Evolutionary conservation across 2,113 vertebrate species (phyloP).

Genomic region (Misgurnus anguillicaudatus): DNA sequence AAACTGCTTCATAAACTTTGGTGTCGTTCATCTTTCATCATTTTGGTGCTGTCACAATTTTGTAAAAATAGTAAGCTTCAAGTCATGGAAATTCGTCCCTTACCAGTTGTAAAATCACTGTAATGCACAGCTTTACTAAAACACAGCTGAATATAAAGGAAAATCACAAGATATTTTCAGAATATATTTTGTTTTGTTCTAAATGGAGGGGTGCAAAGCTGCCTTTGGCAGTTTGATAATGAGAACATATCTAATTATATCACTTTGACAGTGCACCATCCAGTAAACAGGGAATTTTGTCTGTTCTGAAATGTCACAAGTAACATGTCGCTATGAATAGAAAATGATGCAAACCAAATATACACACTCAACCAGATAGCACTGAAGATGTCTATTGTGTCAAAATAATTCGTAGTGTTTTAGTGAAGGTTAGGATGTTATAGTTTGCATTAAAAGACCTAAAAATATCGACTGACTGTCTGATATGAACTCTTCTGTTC

Average conservation of each 20-base stretch:
- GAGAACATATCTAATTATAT: slow-evolving; percentile 45
- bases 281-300: slow-evolving; percentile 20
- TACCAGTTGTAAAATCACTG: too few relatives aligned
- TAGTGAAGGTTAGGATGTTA: slow-evolving; percentile 40
- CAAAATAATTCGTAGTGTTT: neutral
- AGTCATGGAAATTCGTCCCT: too few relatives aligned
- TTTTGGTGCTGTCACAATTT: too few relatives aligned
- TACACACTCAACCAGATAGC: slow-evolving; percentile 7
- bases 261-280: slow-evolving; percentile 5
- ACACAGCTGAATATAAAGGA: too few relatives aligned
- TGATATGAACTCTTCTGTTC: too few relatives aligned
- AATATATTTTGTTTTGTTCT: too few relatives aligned
- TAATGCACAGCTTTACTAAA: too few relatives aligned
- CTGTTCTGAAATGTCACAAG: slow-evolving; percentile 16
- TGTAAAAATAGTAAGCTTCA: too few relatives aligned
- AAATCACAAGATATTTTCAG: too few relatives aligned
- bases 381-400: slow-evolving; percentile 7
- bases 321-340: slow-evolving; percentile 2
- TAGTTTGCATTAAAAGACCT: slow-evolving; percentile 3
- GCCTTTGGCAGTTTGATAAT: slow-evolving; percentile 38
- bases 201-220: slow-evolving; percentile 20
- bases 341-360: slow-evolving; percentile 16
- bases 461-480: neutral
- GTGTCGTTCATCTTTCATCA: too few relatives aligned
- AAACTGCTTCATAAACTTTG: too few relatives aligned